Evolutionary conservation across 2,113 vertebrate species (phyloP), one percentile per base, ranked within the genome.

Genomic region (Tyrannus savana): DNA sequence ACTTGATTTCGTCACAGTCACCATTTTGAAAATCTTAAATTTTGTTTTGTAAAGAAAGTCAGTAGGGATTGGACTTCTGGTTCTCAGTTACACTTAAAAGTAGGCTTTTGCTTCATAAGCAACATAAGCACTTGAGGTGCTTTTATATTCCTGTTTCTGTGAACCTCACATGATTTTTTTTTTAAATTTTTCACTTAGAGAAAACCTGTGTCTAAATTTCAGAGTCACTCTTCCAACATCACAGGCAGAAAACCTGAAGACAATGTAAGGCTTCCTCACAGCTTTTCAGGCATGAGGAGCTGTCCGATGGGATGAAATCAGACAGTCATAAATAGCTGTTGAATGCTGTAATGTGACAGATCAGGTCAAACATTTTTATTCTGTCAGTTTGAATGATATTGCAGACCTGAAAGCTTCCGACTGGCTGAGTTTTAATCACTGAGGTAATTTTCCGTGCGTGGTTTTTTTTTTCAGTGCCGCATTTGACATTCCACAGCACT

Each of bases 361-460:
- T 79, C 90, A 94, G 88, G 95, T 97, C 96, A 96, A 96, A 97
- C 84, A 95, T 92, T 96, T 96, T 91, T 73, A 84, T 96, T 81
- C 92, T 92, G 94, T 96, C 95, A 95, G 44, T 94, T 93, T 89
- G 73, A 91, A 84, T 96, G 92, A 91, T 76, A 64, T 31, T 69
- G 37, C 52, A 69, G 73, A 56, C 63, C 85, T 1, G 2, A 44
- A 94, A 74, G 59, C 75, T 96, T 95, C 64, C 1, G 0, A 33
- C 55, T 91, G 75, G n/a, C 19, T 90, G 95, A 60, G 68, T 78
- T 87, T 71, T 95, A 93, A 91, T 80, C 81, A 47, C 55, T 33
- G 56, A 80, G 77, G 90, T 94, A 86, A 96, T 95, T 89, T 95
- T 90, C 91, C 0, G 0, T 68, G 49, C 0, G 2, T 3, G 12